Percentiles rank a stretch among this genome's conserved stretches.
These are phyloP conservation scores for Xiphophorus couchianus DNA, from an alignment of 2,113 vertebrate species.

Conservation along the genomic window DNA sequence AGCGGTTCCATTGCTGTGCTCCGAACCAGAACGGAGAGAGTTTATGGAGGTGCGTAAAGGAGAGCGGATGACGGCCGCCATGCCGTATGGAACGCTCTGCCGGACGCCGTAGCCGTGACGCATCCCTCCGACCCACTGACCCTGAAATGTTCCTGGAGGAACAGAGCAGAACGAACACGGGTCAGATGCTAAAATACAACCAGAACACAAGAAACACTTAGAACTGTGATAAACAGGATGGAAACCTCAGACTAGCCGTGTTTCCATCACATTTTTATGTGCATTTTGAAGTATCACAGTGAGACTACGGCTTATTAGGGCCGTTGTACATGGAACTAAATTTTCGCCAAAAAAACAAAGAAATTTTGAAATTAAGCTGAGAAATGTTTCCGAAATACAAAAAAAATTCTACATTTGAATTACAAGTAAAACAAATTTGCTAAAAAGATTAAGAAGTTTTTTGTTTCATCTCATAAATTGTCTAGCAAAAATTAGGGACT, in stretches of 20 bases:
- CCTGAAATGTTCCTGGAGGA: conserved; percentile 92
- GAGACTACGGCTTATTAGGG: too few relatives aligned
- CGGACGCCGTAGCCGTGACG: conserved; percentile 96
- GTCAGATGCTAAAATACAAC: background rate
- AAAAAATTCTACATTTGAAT: too few relatives aligned
- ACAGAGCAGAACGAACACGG: background rate
- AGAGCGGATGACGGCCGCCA: conserved; percentile 97
- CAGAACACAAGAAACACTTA: background rate
- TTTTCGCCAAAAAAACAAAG: too few relatives aligned
- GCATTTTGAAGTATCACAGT: too few relatives aligned
- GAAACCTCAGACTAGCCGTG: background rate
- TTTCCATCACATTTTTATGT: too few relatives aligned
- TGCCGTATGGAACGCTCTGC: conserved; percentile 97
- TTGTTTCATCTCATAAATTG: too few relatives aligned
- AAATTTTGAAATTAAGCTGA: too few relatives aligned
- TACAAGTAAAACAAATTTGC: too few relatives aligned
- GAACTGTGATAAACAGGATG: background rate
- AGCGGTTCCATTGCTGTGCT: conserved; percentile 95
- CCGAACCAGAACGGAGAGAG: conserved; percentile 96
- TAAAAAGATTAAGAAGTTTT: too few relatives aligned
- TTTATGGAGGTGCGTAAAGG: conserved; percentile 98
- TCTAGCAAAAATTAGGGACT: too few relatives aligned
- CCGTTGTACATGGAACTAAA: too few relatives aligned
- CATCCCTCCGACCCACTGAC: conserved; percentile 98
- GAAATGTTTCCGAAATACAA: too few relatives aligned